Percentiles rank a stretch among this genome's conserved stretches.
phyloP scores from a whole-genome alignment of 2,113 vertebrate genomes.

The Sturnus vulgaris region DNA sequence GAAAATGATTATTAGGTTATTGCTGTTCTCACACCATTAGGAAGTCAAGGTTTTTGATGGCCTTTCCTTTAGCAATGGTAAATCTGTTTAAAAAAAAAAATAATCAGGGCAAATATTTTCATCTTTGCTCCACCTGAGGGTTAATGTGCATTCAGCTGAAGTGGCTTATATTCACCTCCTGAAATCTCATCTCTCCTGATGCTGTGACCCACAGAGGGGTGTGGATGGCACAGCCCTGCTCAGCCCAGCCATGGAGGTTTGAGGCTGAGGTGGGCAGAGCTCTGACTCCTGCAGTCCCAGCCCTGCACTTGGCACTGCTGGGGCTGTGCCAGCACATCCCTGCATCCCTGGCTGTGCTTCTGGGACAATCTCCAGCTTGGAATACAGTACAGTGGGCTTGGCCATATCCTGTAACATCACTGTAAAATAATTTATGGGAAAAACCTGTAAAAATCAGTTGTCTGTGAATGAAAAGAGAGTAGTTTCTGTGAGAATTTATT shows the following conservation, averaged over 20 bases:
- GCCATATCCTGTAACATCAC: background rate
- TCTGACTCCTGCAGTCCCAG: background rate
- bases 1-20: background rate
- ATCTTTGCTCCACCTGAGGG: background rate
- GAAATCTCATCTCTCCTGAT: background rate
- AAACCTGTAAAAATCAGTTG: background rate
- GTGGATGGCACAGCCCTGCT: background rate
- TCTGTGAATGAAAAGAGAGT: background rate
- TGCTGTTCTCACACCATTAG: background rate
- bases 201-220: background rate
- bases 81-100: background rate
- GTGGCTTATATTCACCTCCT: slow-evolving; percentile 2
- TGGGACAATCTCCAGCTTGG: background rate
- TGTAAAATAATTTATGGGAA: background rate
- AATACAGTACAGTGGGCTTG: rapidly evolving
- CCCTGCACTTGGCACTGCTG: background rate
- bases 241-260: background rate
- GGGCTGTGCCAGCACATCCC: background rate
- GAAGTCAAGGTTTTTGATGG: background rate
- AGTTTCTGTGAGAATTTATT: background rate
- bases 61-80: background rate
- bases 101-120: background rate
- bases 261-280: background rate
- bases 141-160: slow-evolving; percentile 19
- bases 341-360: background rate